Base-by-base conservation (phyloP, 92 coral and sea anemone genomes). In the Zoanthus sansibaricus region DNA sequence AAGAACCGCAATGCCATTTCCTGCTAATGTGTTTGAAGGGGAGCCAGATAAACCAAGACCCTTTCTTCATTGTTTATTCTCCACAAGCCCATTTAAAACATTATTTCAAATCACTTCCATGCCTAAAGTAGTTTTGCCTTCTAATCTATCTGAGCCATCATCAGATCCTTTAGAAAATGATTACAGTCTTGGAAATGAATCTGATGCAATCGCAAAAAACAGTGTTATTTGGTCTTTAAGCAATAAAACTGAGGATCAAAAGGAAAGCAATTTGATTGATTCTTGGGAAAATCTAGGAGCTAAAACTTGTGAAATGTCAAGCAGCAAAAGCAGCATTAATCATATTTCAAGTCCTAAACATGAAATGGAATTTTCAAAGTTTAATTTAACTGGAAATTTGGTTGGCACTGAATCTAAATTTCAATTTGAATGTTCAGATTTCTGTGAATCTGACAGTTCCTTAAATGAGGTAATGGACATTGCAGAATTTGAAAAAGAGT, bases 401-500 rank as follows among this genome's bases (percentile, higher is more conserved):
- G 85, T 93, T 42, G 52, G 9, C 55, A 76, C 86, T 51, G 94
- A 92, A 45, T 84, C 83, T 42, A 87, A 85, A 3, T 78, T 62
- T 62, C 69, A n/a, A 5, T 62, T 87, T 16, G 61, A 84, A 4
- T 80, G 91, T 48, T 79, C 90, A 44, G 94, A 93, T 33, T 69
- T 95, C 45, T 90, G 86, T 75, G 93, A 91, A 52, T 95, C 96
- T n/a, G 90, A 87, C 77, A 89, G 92, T 44, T 95, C 98, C 0
- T 49, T 87, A 32, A 93, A 93, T 86, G 98, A 93, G 18, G n/a
- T 85, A 12, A 71, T 88, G 55, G 87, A 86, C 77, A 88, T 97
- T 73, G 99, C 95, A 74, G 95, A 92, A 71, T 97, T 97, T 93
- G 99, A 97, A 84, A 94, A 90, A 44, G 95, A 97, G 86, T 97